A percentile compares a stretch with the other conserved stretches of the same genome.
Conservation (phyloP, 2,888 invertebrate genomes). For the Gymnosoma rotundatum region DNA sequence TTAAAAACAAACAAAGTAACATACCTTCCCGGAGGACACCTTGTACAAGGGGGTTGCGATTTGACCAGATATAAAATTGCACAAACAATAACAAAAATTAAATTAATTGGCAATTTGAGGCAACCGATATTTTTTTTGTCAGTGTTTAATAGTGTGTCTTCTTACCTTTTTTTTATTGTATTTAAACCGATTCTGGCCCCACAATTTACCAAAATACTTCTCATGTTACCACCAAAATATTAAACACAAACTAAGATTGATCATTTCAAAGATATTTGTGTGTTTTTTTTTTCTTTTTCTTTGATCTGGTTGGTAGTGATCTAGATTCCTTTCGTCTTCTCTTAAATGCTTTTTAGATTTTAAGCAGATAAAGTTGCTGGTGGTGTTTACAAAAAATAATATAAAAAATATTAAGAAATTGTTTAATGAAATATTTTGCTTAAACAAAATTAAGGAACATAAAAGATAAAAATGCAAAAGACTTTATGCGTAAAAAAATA, state of each 20-base stretch:
- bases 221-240: constrained; percentile 64
- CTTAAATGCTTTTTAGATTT: constrained; percentile 68
- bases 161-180: constrained; percentile 1
- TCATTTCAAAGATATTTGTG: constrained; percentile 60
- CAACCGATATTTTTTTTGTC: background rate
- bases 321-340: constrained; percentile 57
- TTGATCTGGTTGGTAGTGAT: constrained; percentile 65
- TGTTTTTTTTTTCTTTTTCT: constrained; percentile 47
- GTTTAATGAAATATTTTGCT: constrained; percentile 52
- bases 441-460: constrained; percentile 44
- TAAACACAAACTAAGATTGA: constrained; percentile 64
- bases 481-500: constrained; percentile 51
- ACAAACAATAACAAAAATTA: too few relatives aligned
- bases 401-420: background rate
- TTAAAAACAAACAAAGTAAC: too few relatives aligned
- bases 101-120: too few relatives aligned
- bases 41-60: too few relatives aligned
- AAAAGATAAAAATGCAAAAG: constrained; percentile 43
- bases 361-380: constrained; percentile 62
- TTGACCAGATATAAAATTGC: too few relatives aligned
- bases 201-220: constrained; percentile 47
- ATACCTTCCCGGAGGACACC: too few relatives aligned
- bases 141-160: constrained; percentile 11
- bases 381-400: constrained; percentile 38
- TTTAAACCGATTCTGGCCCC: constrained; percentile 23